A percentile compares a stretch with the other conserved stretches of the same genome.
Conservation (phyloP, 2,113 vertebrate genomes). For the Geococcyx californianus region DNA sequence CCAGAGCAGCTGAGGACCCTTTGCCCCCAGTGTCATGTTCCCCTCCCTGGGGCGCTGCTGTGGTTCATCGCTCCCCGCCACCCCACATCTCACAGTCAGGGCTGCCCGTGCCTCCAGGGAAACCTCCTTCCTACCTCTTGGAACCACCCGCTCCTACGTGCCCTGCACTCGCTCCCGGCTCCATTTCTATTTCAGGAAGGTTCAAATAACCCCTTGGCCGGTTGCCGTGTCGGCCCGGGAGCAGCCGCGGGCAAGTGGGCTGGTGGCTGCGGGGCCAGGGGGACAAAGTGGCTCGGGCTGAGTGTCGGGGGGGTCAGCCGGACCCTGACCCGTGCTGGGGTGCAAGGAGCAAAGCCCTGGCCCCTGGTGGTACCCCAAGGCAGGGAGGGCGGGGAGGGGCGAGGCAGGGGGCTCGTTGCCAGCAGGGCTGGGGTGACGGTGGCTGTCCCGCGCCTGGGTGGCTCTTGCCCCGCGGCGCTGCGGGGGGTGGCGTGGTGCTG, state of each 20-base stretch:
- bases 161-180: background rate
- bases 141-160: background rate
- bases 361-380: background rate
- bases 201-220: background rate
- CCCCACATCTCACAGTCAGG: fast-evolving
- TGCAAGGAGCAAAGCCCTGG: background rate
- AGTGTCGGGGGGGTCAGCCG: background rate
- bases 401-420: background rate
- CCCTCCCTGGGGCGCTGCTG: background rate
- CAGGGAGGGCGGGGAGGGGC: background rate
- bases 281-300: background rate
- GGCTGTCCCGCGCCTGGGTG: fast-evolving
- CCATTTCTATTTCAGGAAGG: constrained; percentile 13
- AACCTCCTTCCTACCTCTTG: fast-evolving
- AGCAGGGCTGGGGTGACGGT: background rate
- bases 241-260: background rate
- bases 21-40: background rate
- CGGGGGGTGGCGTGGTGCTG: background rate
- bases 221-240: background rate
- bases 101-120: fast-evolving
- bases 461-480: fast-evolving
- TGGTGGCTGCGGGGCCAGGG: background rate
- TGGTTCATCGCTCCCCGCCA: fast-evolving
- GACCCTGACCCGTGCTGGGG: fast-evolving
- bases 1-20: no score